These are phyloP conservation scores for Chiridota heheva DNA, from an alignment of 35 echinoderm and acorn worm genomes.

Conservation along the genomic window DNA sequence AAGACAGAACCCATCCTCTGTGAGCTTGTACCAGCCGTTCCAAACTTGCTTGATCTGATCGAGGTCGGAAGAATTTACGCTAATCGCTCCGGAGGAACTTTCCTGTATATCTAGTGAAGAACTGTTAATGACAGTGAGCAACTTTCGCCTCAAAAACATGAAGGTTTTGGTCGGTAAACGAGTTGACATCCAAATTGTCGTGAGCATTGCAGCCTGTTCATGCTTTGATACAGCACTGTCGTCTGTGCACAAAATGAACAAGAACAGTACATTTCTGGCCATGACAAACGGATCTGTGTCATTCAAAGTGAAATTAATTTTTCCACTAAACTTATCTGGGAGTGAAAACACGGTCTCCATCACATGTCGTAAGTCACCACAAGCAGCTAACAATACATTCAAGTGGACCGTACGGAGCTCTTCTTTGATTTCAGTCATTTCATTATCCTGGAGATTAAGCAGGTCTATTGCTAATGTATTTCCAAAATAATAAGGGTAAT, in stretches of 20 bases:
- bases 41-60: too few relatives aligned
- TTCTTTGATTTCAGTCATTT: not conserved
- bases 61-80: not conserved
- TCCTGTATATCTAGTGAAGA: not conserved
- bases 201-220: slow-evolving; percentile 27
- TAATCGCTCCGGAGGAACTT: not conserved
- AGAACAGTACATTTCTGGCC: slow-evolving; percentile 68
- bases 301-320: slow-evolving; percentile 36
- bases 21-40: too few relatives aligned
- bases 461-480: slow-evolving; percentile 29
- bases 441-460: slow-evolving; percentile 39
- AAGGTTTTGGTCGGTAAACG: not conserved
- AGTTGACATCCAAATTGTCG: not conserved
- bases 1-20: too few relatives aligned
- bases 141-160: too few relatives aligned
- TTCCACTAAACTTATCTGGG: slow-evolving; percentile 36
- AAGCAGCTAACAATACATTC: slow-evolving; percentile 44
- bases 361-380: slow-evolving; percentile 67
- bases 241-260: slow-evolving; percentile 55
- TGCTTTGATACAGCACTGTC: not conserved
- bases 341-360: slow-evolving; percentile 58
- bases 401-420: not conserved
- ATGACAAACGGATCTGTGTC: slow-evolving; percentile 64
- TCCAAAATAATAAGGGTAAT: slow-evolving; percentile 28
- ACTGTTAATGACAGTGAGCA: not conserved